A percentile compares a stretch with the other conserved stretches of the same genome.
These are phyloP conservation scores for Lamellibrachia satsuma DNA, from an alignment of 2,888 invertebrate species.

Conservation along the genomic window DNA sequence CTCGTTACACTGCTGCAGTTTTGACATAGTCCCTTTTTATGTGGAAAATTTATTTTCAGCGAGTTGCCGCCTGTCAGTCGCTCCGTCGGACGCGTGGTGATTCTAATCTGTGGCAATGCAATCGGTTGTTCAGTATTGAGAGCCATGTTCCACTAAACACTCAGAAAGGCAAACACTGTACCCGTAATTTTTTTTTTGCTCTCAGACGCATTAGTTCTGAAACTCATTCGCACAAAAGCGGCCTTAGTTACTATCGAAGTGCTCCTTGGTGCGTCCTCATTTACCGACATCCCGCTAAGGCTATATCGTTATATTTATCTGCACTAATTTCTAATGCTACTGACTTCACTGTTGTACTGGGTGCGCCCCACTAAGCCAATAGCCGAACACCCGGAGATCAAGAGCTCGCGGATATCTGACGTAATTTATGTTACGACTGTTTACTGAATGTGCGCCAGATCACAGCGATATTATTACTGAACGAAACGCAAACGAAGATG, in stretches of 20 bases:
- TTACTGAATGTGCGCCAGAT: neutral
- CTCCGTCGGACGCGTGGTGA: neutral
- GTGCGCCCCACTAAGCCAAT: neutral
- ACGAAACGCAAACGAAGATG: neutral
- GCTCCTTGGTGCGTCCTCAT: neutral
- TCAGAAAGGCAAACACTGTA: neutral
- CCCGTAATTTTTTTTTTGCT: neutral
- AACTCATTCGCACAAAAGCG: neutral
- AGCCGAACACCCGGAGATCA: neutral
- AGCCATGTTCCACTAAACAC: neutral
- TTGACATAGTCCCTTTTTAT: neutral
- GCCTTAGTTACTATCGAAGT: neutral
- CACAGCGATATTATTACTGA: neutral
- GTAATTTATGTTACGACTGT: neutral
- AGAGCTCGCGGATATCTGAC: neutral
- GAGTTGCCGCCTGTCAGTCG: neutral
- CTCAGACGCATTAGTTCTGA: neutral
- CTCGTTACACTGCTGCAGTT: too few species aligned
- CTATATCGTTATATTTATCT: neutral
- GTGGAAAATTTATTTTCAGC: neutral
- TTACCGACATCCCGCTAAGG: neutral
- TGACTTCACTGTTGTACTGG: neutral
- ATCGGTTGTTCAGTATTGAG: neutral
- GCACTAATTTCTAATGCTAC: neutral
- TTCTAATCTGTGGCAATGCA: neutral